A percentile compares a stretch with the other conserved stretches of the same genome.
Evolutionary conservation across 2,888 invertebrate genomes (phyloP).

Genomic region (Bombyx huttoni): DNA sequence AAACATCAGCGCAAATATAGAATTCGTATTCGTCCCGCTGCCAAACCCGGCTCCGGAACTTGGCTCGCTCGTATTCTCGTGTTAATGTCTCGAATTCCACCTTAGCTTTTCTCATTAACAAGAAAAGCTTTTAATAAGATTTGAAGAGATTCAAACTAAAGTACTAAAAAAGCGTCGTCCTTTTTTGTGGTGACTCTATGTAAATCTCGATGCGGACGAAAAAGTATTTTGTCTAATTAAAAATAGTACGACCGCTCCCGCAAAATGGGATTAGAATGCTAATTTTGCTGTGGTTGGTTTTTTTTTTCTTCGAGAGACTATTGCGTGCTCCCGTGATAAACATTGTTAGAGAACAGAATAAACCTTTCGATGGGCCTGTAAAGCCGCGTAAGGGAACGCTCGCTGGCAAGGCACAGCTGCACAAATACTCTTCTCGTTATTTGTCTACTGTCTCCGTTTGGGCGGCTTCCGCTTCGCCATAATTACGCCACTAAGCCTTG

Average conservation of each 20-base stretch:
- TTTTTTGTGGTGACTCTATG: constrained; percentile 62
- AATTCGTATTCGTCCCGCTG: constrained; percentile 25
- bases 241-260: constrained; percentile 40
- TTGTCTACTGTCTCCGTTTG: constrained; percentile 49
- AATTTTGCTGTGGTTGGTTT: constrained; percentile 38
- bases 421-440: constrained; percentile 54
- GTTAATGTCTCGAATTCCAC: constrained; percentile 21
- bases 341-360: constrained; percentile 4
- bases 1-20: constrained; percentile 52
- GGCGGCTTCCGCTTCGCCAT: constrained; percentile 34
- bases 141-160: constrained; percentile 62
- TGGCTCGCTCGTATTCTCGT: constrained; percentile 10
- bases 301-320: constrained; percentile 35
- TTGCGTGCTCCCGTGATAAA: constrained; percentile 17
- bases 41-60: constrained; percentile 16
- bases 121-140: constrained; percentile 57
- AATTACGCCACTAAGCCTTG: constrained; percentile 51
- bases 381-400: neutral
- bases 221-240: constrained; percentile 57
- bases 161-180: constrained; percentile 54
- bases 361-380: constrained; percentile 8
- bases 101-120: constrained; percentile 56
- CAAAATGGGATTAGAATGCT: constrained; percentile 44
- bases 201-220: constrained; percentile 49
- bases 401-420: constrained; percentile 39